Evolutionary conservation across 2,113 vertebrate species (phyloP).

Genomic region (Paraplagusia blochii): DNA sequence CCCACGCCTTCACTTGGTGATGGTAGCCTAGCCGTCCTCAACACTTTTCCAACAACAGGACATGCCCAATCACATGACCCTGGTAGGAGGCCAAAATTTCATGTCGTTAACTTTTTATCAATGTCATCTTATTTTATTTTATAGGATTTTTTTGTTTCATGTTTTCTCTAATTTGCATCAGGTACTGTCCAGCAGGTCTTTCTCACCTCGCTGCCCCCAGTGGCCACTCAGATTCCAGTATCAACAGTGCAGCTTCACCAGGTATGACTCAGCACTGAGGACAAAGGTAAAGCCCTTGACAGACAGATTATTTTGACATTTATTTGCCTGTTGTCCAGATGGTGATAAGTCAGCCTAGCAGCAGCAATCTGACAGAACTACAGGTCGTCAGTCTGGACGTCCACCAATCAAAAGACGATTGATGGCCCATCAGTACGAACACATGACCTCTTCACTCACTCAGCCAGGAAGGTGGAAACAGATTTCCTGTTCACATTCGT

Average conservation of each 20-base stretch:
- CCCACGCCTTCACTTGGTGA: conserved; percentile 84
- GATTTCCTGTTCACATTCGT: conserved; percentile 6
- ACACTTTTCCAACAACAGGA: conserved; percentile 84
- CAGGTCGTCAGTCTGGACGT: conserved; percentile 92
- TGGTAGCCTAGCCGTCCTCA: conserved; percentile 87
- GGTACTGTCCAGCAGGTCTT: conserved; percentile 88
- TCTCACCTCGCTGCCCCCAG: conserved; percentile 84
- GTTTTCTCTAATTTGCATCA: conserved; percentile 40
- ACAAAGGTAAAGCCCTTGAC: not conserved
- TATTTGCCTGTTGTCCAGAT: conserved; percentile 74
- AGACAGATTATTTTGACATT: not conserved
- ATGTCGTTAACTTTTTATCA: not conserved
- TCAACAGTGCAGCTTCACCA: conserved; percentile 93
- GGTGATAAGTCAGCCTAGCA: conserved; percentile 90
- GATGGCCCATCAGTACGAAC: conserved; percentile 44
- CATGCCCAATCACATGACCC: conserved; percentile 79
- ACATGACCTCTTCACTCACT: too few relatives aligned
- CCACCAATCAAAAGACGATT: conserved; percentile 87
- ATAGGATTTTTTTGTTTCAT: not conserved
- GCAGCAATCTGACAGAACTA: conserved; percentile 89
- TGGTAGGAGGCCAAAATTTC: conserved; percentile 25
- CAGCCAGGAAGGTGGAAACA: not conserved
- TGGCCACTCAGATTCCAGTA: conserved; percentile 89
- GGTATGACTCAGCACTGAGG: conserved; percentile 46
- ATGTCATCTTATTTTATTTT: not conserved